phyloP scores from a whole-genome alignment of 2,888 invertebrate species.

The Zygaena filipendulae region DNA sequence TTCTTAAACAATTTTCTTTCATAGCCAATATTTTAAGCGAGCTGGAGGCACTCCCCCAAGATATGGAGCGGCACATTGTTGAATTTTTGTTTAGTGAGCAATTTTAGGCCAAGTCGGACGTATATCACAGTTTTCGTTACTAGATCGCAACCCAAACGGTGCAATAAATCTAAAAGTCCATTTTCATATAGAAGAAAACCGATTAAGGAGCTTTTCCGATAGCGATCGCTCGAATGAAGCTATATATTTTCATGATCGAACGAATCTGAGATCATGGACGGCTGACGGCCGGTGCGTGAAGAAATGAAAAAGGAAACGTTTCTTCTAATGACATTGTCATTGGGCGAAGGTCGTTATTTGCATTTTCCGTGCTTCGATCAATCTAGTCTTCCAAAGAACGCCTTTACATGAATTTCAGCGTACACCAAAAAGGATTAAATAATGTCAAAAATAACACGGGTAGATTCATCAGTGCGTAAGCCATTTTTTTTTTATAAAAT shows the following conservation, averaged over 20 bases:
- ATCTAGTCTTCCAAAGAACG: no score
- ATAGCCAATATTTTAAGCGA: constrained; percentile 48
- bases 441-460: no score
- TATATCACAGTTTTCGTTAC: constrained; percentile 52
- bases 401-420: no score
- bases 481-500: no score
- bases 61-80: constrained; percentile 47
- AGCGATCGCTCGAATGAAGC: constrained; percentile 63
- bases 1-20: constrained; percentile 53
- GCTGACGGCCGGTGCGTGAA: constrained; percentile 59
- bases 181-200: constrained; percentile 68
- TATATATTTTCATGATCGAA: constrained; percentile 68
- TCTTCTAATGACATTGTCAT: constrained; percentile 45
- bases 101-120: constrained; percentile 43
- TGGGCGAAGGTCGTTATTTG: constrained; percentile 30
- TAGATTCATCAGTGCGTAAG: no score
- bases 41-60: constrained; percentile 37
- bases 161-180: constrained; percentile 63
- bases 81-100: constrained; percentile 58
- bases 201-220: constrained; percentile 66
- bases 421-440: no score
- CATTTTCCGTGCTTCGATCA: constrained; percentile 26
- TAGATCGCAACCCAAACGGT: constrained; percentile 54
- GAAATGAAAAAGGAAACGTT: constrained; percentile 58
- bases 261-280: constrained; percentile 57